A percentile compares a stretch with the other conserved stretches of the same genome.
These are phyloP conservation scores for Onychomys torridus DNA, from an alignment of 2,797 vertebrate genomes.

Conservation along the genomic window DNA sequence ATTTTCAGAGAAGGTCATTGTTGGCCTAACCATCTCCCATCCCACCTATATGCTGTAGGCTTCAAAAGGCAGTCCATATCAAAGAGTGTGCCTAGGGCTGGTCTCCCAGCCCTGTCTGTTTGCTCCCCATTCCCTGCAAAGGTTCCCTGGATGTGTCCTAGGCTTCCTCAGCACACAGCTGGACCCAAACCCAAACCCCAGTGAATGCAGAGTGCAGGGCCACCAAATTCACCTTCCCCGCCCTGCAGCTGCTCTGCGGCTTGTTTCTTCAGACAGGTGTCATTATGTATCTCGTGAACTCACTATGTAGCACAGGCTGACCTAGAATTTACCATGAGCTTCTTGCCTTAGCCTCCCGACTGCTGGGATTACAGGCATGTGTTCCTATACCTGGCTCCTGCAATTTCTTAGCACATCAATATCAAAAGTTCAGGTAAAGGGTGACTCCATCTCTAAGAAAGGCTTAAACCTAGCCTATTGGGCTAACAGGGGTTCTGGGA, in stretches of 20 bases:
- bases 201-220: not conserved
- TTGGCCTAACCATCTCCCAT: not conserved
- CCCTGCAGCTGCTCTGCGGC: not conserved
- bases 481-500: not conserved
- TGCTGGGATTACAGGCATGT: not conserved
- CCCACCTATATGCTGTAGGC: not conserved
- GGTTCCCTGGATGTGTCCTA: not conserved
- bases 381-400: not conserved
- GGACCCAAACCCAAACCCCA: not conserved
- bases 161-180: not conserved
- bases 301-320: not conserved
- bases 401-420: constrained; percentile 13
- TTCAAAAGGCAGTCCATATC: not conserved
- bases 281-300: not conserved
- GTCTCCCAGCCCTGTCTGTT: not conserved
- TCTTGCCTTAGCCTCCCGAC: not conserved
- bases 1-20: constrained; percentile 12
- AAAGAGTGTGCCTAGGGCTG: constrained; percentile 83
- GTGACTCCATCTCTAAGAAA: not conserved
- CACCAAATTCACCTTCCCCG: not conserved
- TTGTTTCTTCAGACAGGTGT: not conserved
- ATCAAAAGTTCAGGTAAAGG: constrained; percentile 3
- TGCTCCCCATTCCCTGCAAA: not conserved
- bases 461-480: not conserved
- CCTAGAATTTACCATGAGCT: not conserved